Percentiles rank a stretch among this genome's conserved stretches.
phyloP scores from a whole-genome alignment of 2,113 vertebrate genomes.

The Litocranius walleri region DNA sequence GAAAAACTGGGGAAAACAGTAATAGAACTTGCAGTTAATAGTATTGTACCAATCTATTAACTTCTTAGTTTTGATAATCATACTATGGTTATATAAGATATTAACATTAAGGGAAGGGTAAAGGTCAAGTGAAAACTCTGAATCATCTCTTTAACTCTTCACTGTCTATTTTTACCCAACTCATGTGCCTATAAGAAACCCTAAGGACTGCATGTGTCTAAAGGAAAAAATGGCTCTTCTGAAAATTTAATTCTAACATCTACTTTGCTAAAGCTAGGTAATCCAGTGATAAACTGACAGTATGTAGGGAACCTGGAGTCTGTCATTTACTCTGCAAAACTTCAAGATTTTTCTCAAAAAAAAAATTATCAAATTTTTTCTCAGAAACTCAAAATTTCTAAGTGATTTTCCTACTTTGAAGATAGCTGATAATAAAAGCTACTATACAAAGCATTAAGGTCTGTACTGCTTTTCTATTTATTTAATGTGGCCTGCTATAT shows the following conservation, averaged over 20 bases:
- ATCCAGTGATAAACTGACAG: not conserved
- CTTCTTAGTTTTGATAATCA: conserved; percentile 22
- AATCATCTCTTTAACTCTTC: not conserved
- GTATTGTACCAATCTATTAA: not conserved
- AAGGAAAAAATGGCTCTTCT: not conserved
- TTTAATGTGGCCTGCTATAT: not conserved
- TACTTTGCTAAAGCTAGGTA: not conserved
- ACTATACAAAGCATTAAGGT: not conserved
- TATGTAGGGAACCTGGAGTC: not conserved
- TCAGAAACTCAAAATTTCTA: not conserved
- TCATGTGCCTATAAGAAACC: not conserved
- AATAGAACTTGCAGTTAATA: not conserved
- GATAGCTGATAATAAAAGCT: not conserved
- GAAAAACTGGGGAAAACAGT: not conserved
- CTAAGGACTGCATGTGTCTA: not conserved
- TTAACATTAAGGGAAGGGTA: not conserved
- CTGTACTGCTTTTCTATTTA: not conserved
- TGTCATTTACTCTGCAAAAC: not conserved
- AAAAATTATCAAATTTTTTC: not conserved
- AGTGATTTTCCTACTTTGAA: not conserved
- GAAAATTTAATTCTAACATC: not conserved
- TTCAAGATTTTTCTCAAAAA: not conserved
- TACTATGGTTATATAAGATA: not conserved
- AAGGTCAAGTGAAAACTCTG: not conserved
- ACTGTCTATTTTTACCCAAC: not conserved